Evolutionary conservation across 2,113 vertebrate genomes (phyloP), one percentile per base, ranked within the genome.

Genomic region (Argyrosomus japonicus): DNA sequence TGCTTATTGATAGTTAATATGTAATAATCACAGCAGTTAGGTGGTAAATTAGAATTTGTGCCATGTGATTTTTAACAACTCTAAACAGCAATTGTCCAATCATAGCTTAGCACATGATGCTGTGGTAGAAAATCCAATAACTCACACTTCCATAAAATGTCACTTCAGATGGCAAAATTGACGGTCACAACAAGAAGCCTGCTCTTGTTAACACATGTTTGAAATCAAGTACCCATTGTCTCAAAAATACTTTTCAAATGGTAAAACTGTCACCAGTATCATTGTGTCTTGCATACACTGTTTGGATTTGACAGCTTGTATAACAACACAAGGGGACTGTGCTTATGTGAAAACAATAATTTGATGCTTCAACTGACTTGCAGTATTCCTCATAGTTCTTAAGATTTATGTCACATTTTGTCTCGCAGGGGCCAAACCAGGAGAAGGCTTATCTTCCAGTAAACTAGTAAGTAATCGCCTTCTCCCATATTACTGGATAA

Each of bases 401-500:
- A 25, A 86, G 10, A 13, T 77, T 79, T 69, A 8, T 62, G 8
- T 77, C 21, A 25, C 60, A 29, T 79, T 81, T 78, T 84, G 47
- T 90, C 79, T 67, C 85, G 64, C 88, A 75, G 96, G 93, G 17
- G 94, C 97, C 32, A 97, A 96, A 96, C 93, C 94, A 83, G 91
- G 96, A 58, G 98, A 97, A 84, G 95, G 95, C 63, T 81, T 95
- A 48, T 79, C 96, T 85, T 91, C 95, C 69, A 96, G 91, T 93
- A 96, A 96, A 94, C 96, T 97, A 96, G 98, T 98, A 89, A 95
- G 96, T 96, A 81, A 86, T 77, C 47, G 10, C 63, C 60, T 68
- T 29, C n/a, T 62, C 23, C 51, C 7, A 67, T 5, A 40, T 12
- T 25, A 6, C 8, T 48, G 11, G 5, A 78, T 50, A 17, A 58